Evolutionary conservation across 53 echinoderm and acorn worm species (phyloP), one percentile per base, ranked within the genome.

Genomic region (Stichopus horrens): DNA sequence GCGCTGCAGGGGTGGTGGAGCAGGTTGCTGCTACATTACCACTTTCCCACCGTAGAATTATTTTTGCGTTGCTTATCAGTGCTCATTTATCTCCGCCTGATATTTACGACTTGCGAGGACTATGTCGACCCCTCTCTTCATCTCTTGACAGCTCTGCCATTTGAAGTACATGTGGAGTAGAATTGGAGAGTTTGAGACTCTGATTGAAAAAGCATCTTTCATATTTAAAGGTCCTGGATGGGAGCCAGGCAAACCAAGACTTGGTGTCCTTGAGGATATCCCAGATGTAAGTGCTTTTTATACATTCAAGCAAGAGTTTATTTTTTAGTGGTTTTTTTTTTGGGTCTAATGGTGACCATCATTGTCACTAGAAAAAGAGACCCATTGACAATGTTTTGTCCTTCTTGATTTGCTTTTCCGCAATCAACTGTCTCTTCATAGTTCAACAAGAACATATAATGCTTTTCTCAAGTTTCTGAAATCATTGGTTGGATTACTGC

Each of bases 211-310:
- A 86, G 73, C 95, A 23, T 88, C 76, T 90, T 95, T 97, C 11
- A 92, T 95, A 77, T 79, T 97, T 80, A 94, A 95, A 65, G 97
- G 97, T 76, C 97, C 97, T 53, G 95, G 97, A 0, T 97, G 97
- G 97, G 90, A 87, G 81, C 97, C 97, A 23, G 97, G 97, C 10
- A 90, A 92, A 58, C 95, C 97, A 37, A 81, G 97, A 54, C 88
- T 91, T 54, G 97, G 97, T 60, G 59, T 76, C 52, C 91, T 94
- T 53, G 91, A 95, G 86, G 97, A 97, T 90, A 94, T 95, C 68
- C 97, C 97, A 16, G 95, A 94, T 92, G 97, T 97, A 91, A 92
- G 95, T 80, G 53, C 7, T 21, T n/a, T 18, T 57, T 22, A 37
- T 2, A 37, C 37, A 2, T 37, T 37, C 37, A 37, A 37, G 1